Evolutionary conservation across 2,113 vertebrate species (phyloP).

Genomic region (Physeter macrocephalus): DNA sequence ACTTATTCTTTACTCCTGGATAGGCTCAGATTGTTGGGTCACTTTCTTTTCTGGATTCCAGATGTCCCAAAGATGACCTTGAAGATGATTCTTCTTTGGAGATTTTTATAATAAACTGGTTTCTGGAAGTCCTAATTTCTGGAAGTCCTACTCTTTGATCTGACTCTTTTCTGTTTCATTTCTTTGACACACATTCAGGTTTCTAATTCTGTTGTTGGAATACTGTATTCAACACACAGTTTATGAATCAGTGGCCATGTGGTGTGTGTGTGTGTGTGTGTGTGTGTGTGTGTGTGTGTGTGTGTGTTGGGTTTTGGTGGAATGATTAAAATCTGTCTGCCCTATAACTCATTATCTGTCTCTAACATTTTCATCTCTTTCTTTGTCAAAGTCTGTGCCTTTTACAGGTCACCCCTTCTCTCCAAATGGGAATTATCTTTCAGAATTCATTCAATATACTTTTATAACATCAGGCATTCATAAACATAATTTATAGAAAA

Average conservation of each 20-base stretch:
- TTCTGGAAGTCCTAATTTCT: neutral
- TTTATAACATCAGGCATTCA: neutral
- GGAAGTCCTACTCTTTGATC: neutral
- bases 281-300: neutral
- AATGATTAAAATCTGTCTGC: neutral
- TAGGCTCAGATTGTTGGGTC: neutral
- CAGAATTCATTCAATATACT: neutral
- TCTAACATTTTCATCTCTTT: neutral
- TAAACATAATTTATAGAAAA: neutral
- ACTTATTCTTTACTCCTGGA: neutral
- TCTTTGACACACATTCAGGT: neutral
- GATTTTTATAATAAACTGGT: neutral
- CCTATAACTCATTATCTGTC: neutral
- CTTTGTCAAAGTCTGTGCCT: neutral
- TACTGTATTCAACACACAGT: neutral
- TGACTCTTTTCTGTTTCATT: neutral
- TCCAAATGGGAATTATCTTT: neutral
- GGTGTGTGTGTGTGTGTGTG: neutral
- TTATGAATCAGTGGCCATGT: neutral
- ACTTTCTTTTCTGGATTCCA: neutral
- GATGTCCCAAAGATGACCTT: neutral
- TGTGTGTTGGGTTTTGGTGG: neutral
- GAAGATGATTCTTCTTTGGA: neutral
- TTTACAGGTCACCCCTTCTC: neutral
- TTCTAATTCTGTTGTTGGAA: neutral